These are phyloP conservation scores for Drosophila parthenogenetica DNA, from an alignment of 2,888 invertebrate species.

Conservation along the genomic window DNA sequence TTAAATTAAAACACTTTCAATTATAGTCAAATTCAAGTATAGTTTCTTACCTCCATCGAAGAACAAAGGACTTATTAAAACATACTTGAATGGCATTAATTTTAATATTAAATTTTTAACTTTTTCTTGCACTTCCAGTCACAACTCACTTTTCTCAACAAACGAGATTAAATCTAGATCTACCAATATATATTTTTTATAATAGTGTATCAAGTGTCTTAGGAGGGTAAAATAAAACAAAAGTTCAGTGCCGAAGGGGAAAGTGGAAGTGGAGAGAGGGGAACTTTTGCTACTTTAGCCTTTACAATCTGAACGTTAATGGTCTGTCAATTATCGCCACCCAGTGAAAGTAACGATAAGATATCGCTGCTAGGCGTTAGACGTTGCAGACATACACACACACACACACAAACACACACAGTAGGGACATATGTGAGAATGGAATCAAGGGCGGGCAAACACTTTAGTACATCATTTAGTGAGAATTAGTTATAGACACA, in stretches of 20 bases:
- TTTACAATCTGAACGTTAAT: constrained; percentile 78
- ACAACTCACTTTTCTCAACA: too few relatives aligned
- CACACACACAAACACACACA: constrained; percentile 4
- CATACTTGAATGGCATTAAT: too few relatives aligned
- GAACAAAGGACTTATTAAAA: too few relatives aligned
- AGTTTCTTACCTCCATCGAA: too few relatives aligned
- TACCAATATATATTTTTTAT: neutral
- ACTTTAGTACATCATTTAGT: constrained; percentile 80
- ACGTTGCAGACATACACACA: constrained; percentile 45
- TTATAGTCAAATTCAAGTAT: too few relatives aligned
- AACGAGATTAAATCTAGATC: too few relatives aligned
- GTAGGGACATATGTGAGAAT: neutral
- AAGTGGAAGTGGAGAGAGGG: neutral
- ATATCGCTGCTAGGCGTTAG: constrained; percentile 64
- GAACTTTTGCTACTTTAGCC: constrained; percentile 59
- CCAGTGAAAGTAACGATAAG: constrained; percentile 80
- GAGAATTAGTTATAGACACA: constrained; percentile 77
- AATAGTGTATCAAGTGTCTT: neutral
- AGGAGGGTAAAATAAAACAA: neutral
- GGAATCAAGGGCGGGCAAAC: constrained; percentile 42
- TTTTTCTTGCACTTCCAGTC: too few relatives aligned
- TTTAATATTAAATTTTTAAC: too few relatives aligned
- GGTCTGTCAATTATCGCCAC: constrained; percentile 80
- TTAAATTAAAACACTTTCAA: neutral
- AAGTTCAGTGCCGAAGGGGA: neutral